These are phyloP conservation scores for Phoenicopterus ruber DNA, from an alignment of 2,113 vertebrate species.

Conservation along the genomic window DNA sequence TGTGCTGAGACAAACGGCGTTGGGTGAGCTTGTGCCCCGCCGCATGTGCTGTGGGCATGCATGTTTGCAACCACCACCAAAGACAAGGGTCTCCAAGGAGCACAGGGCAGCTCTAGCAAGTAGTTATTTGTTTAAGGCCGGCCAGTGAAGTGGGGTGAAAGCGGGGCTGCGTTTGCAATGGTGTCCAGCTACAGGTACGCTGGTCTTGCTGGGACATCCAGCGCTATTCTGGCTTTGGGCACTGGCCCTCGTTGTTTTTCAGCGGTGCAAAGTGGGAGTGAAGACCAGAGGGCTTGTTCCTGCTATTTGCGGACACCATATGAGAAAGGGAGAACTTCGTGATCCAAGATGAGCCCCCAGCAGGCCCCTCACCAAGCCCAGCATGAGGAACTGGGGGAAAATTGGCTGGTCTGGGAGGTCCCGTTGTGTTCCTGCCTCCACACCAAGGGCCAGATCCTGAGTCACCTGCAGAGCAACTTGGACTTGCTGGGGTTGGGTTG, in stretches of 20 bases:
- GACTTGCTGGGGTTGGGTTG: neutral
- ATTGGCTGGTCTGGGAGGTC: neutral
- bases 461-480: neutral
- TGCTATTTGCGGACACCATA: neutral
- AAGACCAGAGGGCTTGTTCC: neutral
- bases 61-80: neutral
- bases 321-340: neutral
- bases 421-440: neutral
- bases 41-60: rapidly evolving
- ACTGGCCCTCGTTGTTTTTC: neutral
- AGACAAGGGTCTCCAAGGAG: neutral
- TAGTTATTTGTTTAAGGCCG: neutral
- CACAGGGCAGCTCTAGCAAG: neutral
- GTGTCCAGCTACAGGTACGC: neutral
- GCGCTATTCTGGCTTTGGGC: neutral
- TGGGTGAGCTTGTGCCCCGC: neutral
- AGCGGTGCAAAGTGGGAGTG: neutral
- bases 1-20: neutral
- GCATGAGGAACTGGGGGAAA: neutral
- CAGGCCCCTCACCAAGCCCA: neutral
- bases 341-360: neutral
- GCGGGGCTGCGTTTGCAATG: rapidly evolving
- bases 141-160: neutral
- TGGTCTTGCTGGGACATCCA: neutral
- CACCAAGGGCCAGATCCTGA: neutral